phyloP scores from a whole-genome alignment of 92 coral and sea anemone species.

The Porites cylindrica region DNA sequence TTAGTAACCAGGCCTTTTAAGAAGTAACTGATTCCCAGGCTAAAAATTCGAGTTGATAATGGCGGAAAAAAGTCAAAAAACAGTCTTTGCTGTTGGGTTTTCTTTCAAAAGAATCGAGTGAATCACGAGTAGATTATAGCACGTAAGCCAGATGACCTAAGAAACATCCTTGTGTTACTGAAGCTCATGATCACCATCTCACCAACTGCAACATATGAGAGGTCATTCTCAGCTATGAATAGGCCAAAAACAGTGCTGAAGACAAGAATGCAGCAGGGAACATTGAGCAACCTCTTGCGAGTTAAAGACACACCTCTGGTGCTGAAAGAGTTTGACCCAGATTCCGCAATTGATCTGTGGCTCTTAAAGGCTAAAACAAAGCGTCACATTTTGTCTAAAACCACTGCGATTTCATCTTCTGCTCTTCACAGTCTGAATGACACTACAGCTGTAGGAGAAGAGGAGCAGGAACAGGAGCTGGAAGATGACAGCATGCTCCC shows the following conservation, averaged over 20 bases:
- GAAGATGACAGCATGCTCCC: no score
- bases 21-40: no score
- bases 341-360: neutral
- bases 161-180: neutral
- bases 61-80: no score
- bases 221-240: conserved; percentile 10
- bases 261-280: conserved; percentile 12
- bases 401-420: no score
- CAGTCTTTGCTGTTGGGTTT: no score
- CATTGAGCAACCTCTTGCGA: neutral
- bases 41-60: no score
- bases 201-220: conserved; percentile 7
- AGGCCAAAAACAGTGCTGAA: neutral
- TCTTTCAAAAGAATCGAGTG: no score
- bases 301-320: neutral
- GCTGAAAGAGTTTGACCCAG: conserved; percentile 7
- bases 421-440: no score
- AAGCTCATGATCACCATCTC: neutral
- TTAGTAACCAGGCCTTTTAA: no score
- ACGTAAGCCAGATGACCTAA: conserved; percentile 1
- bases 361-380: conserved; percentile 1
- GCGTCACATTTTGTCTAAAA: no score
- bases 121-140: neutral
- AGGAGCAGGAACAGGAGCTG: no score
- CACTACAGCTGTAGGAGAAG: no score